Evolutionary conservation across 2,113 vertebrate genomes (phyloP).

Genomic region (Otis tarda): DNA sequence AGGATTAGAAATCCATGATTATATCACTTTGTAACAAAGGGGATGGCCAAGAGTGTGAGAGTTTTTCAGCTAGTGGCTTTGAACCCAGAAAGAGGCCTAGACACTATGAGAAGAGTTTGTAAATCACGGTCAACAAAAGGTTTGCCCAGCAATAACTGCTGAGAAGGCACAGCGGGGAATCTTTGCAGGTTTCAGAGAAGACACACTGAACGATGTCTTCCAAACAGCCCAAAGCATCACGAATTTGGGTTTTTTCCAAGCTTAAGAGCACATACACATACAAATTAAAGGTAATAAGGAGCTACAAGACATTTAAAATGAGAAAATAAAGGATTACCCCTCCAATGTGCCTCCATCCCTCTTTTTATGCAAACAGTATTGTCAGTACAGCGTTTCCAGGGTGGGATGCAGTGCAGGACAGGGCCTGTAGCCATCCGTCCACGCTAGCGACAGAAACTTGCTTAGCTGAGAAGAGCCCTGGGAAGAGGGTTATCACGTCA

Average conservation of each 20-base stretch:
- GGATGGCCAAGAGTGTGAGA: neutral
- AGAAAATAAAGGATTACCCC: neutral
- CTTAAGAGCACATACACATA: neutral
- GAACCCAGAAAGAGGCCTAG: neutral
- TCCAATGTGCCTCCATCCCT: neutral
- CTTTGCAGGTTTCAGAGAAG: neutral
- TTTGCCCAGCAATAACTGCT: neutral
- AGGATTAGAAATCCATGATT: neutral
- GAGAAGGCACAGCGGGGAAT: neutral
- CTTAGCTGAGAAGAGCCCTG: neutral
- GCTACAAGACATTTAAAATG: neutral
- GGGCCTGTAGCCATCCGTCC: neutral
- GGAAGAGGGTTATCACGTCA: neutral
- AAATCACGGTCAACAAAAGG: neutral
- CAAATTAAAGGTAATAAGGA: neutral
- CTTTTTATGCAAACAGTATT: neutral
- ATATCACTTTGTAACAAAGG: neutral
- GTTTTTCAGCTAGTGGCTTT: neutral
- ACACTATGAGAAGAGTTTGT: neutral
- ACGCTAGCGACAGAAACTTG: neutral
- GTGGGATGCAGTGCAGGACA: neutral
- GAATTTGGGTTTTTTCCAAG: neutral
- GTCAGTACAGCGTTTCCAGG: neutral
- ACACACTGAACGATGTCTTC: neutral
- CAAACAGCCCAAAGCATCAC: neutral